Evolutionary conservation across 2,888 invertebrate genomes (phyloP).

Genomic region (Galerucella nymphaeae): DNA sequence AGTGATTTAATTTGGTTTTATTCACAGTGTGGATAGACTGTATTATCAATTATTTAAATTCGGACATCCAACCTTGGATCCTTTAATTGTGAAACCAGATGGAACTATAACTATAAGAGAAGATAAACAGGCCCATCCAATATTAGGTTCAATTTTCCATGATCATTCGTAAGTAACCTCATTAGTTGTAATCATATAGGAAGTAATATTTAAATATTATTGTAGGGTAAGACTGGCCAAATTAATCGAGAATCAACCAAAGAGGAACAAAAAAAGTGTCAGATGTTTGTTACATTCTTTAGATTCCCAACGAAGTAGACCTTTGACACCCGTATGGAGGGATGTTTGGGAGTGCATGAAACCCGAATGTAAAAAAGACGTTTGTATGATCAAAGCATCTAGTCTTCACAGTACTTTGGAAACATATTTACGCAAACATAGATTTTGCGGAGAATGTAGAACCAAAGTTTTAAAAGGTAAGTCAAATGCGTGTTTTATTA

Average conservation of each 20-base stretch:
- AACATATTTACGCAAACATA: slow-evolving; percentile 90
- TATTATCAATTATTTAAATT: slow-evolving; percentile 87
- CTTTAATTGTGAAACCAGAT: slow-evolving; percentile 80
- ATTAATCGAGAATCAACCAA: slow-evolving; percentile 82
- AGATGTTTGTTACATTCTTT: slow-evolving; percentile 90
- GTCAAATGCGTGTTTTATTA: slow-evolving; percentile 8
- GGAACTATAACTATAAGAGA: slow-evolving; percentile 84
- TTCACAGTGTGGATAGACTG: slow-evolving; percentile 86
- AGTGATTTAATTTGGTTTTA: too few relatives aligned
- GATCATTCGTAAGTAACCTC: slow-evolving; percentile 79
- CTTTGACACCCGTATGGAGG: slow-evolving; percentile 79
- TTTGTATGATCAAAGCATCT: slow-evolving; percentile 87
- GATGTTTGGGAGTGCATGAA: slow-evolving; percentile 90
- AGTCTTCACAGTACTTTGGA: slow-evolving; percentile 87
- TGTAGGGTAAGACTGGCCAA: slow-evolving; percentile 79
- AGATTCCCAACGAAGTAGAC: slow-evolving; percentile 85
- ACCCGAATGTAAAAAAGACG: slow-evolving; percentile 82
- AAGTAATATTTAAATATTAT: slow-evolving; percentile 37
- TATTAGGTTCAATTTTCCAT: slow-evolving; percentile 85
- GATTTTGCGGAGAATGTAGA: slow-evolving; percentile 94
- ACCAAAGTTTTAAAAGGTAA: slow-evolving; percentile 79
- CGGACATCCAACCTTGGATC: slow-evolving; percentile 89
- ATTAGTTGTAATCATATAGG: too few relatives aligned
- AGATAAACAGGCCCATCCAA: slow-evolving; percentile 82
- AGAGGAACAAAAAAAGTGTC: slow-evolving; percentile 88